These are phyloP conservation scores for Drosophila jambulina DNA, from an alignment of 1,140 invertebrate genomes.

Conservation along the genomic window DNA sequence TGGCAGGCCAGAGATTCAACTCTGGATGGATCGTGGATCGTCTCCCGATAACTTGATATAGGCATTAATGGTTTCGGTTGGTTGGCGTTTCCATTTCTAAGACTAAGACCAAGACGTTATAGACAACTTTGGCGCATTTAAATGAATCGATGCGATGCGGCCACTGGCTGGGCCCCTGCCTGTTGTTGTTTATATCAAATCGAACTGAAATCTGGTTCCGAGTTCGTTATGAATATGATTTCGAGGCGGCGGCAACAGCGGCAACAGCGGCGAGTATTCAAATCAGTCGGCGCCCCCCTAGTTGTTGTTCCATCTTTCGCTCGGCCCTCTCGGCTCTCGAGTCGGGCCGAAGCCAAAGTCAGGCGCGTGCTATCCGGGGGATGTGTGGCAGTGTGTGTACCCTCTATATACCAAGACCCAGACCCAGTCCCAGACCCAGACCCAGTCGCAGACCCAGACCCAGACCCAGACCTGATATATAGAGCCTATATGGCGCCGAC, in stretches of 20 bases:
- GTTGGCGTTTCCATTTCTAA: conserved; percentile 22
- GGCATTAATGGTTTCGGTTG: conserved; percentile 37
- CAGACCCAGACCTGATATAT: conserved; percentile 23
- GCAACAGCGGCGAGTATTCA: conserved; percentile 37
- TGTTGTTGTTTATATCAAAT: conserved; percentile 72
- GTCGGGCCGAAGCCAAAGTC: conserved; percentile 37
- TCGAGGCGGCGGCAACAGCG: conserved; percentile 7
- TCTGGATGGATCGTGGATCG: background rate
- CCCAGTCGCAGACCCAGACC: background rate
- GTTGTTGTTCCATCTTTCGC: conserved; percentile 40
- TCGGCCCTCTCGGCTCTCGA: conserved; percentile 36
- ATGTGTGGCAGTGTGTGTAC: conserved; percentile 20
- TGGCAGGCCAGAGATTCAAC: background rate
- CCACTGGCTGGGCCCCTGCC: background rate
- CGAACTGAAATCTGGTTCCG: conserved; percentile 66
- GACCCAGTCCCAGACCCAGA: background rate
- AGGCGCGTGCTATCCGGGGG: conserved; percentile 52
- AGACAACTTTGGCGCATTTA: conserved; percentile 58
- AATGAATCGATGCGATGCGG: conserved; percentile 36
- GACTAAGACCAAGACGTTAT: conserved; percentile 53
- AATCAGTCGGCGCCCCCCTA: conserved; percentile 42
- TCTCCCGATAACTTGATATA: conserved; percentile 18
- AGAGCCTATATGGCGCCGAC: conserved; percentile 44
- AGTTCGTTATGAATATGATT: conserved; percentile 54
- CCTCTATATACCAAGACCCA: conserved; percentile 31